These are phyloP conservation scores for Camponotus pennsylvanicus DNA, from an alignment of 1,140 invertebrate species.

Conservation along the genomic window DNA sequence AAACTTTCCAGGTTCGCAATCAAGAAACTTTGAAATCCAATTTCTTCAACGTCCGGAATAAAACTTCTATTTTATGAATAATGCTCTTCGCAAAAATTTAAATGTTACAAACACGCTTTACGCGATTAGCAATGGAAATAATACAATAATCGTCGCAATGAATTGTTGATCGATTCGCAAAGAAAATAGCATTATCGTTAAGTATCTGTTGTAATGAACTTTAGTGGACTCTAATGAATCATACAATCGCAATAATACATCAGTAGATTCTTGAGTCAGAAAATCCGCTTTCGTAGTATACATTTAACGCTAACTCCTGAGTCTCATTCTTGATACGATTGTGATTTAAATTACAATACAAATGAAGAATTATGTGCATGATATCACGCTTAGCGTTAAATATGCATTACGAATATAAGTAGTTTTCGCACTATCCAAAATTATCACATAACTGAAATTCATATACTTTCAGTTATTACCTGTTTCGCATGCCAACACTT, in stretches of 20 bases:
- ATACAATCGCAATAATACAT: slow-evolving; percentile 19
- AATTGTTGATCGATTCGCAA: slow-evolving; percentile 18
- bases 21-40: neutral
- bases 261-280: slow-evolving; percentile 4
- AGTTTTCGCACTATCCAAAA: neutral
- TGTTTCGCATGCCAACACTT: neutral
- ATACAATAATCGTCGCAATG: slow-evolving; percentile 5
- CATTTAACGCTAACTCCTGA: slow-evolving; percentile 25
- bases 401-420: neutral
- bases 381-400: slow-evolving; percentile 20
- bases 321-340: slow-evolving; percentile 2
- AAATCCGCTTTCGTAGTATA: neutral
- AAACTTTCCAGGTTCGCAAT: neutral
- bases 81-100: slow-evolving; percentile 6
- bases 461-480: neutral
- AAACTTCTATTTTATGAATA: neutral
- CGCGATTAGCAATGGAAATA: slow-evolving; percentile 7
- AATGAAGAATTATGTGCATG: neutral
- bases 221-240: neutral
- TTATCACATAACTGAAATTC: slow-evolving; percentile 12
- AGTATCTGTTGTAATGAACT: slow-evolving; percentile 12
- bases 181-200: slow-evolving; percentile 25
- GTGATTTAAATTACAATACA: slow-evolving; percentile 12
- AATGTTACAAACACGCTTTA: neutral
- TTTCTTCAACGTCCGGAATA: neutral